These are phyloP conservation scores for Eupithecia subfuscata DNA, from an alignment of 2,888 invertebrate species.

Conservation along the genomic window DNA sequence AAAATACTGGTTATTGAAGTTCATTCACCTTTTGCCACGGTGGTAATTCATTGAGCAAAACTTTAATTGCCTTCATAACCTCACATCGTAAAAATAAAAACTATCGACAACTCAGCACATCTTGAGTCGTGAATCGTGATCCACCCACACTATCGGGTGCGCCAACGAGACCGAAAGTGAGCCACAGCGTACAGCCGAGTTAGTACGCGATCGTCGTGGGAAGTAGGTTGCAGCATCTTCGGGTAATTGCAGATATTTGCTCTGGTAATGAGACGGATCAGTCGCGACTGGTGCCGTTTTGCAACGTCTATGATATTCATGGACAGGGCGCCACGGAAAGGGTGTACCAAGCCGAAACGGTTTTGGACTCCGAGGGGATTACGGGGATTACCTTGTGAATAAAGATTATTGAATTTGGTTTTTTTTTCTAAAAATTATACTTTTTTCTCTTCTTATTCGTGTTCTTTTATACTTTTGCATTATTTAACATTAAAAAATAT, in stretches of 20 bases:
- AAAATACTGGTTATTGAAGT: neutral
- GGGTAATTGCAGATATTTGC: constrained; percentile 19
- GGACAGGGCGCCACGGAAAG: too few relatives aligned
- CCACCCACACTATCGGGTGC: constrained; percentile 21
- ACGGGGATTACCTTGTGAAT: too few relatives aligned
- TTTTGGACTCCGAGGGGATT: too few relatives aligned
- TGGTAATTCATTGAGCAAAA: neutral
- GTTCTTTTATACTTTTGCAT: too few relatives aligned
- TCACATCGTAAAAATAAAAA: neutral
- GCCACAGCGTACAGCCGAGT: constrained; percentile 29
- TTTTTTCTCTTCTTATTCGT: too few relatives aligned
- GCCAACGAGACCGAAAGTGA: constrained; percentile 55
- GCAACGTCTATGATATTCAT: constrained; percentile 9
- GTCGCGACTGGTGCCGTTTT: constrained; percentile 18
- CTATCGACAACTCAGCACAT: constrained; percentile 22
- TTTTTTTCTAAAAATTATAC: too few relatives aligned
- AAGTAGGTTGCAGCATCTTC: constrained; percentile 45
- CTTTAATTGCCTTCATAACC: neutral
- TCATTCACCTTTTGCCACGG: neutral
- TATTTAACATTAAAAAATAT: too few relatives aligned
- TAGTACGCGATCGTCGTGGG: constrained; percentile 45
- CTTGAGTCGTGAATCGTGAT: constrained; percentile 27
- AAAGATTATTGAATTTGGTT: too few relatives aligned
- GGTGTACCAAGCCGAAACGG: too few relatives aligned
- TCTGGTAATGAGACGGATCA: constrained; percentile 28